Conservation (phyloP, 2,797 vertebrate species). For the Micropoecilia bifurca region DNA sequence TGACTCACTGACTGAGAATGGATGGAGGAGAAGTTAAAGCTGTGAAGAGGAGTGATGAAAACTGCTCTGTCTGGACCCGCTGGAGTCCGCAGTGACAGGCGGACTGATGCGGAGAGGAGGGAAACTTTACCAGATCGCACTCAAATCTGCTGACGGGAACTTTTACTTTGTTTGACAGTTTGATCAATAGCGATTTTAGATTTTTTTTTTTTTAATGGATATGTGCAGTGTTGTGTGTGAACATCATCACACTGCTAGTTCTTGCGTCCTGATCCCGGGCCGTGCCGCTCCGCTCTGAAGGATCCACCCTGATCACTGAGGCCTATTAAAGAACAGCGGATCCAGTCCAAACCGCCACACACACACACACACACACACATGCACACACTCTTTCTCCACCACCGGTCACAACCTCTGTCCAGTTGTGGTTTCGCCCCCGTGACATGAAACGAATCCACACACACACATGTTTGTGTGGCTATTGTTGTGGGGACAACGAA, state of each 20-base stretch:
- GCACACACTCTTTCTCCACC: constrained; percentile 7
- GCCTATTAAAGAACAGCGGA: neutral
- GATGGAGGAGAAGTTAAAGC: constrained; percentile 16
- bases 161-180: neutral
- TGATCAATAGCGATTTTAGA: constrained; percentile 1
- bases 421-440: constrained; percentile 49
- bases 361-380: neutral
- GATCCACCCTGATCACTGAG: constrained; percentile 4
- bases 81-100: constrained; percentile 9
- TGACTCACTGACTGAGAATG: constrained; percentile 30
- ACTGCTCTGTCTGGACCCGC: constrained; percentile 2
- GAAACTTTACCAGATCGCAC: neutral
- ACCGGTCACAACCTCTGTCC: constrained; percentile 49
- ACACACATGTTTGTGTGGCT: too few species aligned
- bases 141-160: neutral
- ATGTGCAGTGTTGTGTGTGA: neutral
- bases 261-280: neutral
- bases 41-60: constrained; percentile 24
- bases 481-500: too few species aligned
- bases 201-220: too few species aligned
- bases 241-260: neutral
- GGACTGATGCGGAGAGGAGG: constrained; percentile 3
- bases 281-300: neutral
- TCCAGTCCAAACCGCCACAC: constrained; percentile 11
- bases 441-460: constrained; percentile 40